Evolutionary conservation across 2,888 invertebrate species (phyloP).

Genomic region (Desoria tigrina): DNA sequence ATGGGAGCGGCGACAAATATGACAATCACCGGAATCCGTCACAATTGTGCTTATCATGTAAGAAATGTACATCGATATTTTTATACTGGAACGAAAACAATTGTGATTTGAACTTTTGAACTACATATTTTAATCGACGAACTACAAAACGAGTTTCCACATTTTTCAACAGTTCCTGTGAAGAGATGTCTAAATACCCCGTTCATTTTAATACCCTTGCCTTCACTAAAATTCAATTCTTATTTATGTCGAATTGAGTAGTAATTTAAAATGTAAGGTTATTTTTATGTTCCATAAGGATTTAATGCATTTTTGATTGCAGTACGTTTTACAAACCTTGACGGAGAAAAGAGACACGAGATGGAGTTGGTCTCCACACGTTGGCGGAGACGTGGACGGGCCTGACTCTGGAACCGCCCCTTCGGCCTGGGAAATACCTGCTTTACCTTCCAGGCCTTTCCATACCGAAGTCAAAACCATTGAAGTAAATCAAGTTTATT

Average conservation of each 20-base stretch:
- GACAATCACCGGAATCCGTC: conserved; percentile 59
- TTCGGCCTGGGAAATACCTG: conserved; percentile 60
- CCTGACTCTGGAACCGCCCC: conserved; percentile 57
- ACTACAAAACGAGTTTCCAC: no score
- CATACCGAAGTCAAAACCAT: conserved; percentile 58
- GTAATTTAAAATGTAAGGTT: neutral
- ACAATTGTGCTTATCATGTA: conserved; percentile 61
- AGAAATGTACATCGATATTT: conserved; percentile 47
- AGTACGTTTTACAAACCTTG: conserved; percentile 62
- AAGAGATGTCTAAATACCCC: no score
- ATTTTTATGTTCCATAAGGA: no score
- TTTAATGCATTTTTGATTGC: conserved; percentile 34
- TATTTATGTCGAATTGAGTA: no score
- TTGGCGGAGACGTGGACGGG: conserved; percentile 58
- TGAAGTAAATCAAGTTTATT: conserved; percentile 36
- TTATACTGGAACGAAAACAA: no score
- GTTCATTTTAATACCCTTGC: neutral
- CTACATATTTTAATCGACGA: conserved; percentile 2
- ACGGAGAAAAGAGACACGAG: conserved; percentile 60
- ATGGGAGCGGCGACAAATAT: conserved; percentile 59
- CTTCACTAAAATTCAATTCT: no score
- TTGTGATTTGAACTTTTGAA: neutral
- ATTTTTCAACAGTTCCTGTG: no score
- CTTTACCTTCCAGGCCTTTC: conserved; percentile 57
- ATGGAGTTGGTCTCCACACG: conserved; percentile 61